Conservation (phyloP, 2,797 vertebrate genomes). For the Rhabdophis nuchalis region DNA sequence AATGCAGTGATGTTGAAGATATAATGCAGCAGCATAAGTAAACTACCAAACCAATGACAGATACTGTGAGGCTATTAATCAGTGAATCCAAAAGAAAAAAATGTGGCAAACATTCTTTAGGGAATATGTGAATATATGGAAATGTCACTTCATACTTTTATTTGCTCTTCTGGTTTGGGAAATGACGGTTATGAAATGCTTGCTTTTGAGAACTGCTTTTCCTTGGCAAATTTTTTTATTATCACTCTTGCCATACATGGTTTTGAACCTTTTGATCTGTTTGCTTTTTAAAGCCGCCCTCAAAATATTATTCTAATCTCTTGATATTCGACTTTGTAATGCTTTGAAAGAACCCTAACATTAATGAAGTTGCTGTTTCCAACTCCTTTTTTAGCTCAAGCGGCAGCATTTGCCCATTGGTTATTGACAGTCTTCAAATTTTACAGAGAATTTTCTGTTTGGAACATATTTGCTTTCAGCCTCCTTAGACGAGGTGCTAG, state of each 20-base stretch:
- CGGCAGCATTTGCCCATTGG: neutral
- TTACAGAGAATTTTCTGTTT: neutral
- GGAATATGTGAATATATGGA: slow-evolving; percentile 22
- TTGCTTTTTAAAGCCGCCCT: neutral
- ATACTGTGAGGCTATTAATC: slow-evolving; percentile 24
- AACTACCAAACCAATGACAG: slow-evolving; percentile 5
- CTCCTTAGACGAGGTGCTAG: neutral
- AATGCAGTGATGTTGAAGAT: slow-evolving; percentile 22
- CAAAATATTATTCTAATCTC: neutral
- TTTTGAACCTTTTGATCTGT: neutral
- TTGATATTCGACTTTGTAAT: neutral
- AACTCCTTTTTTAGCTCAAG: neutral
- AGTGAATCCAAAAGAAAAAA: slow-evolving; percentile 40
- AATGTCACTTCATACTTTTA: neutral
- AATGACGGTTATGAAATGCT: neutral
- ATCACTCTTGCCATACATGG: neutral
- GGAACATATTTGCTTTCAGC: neutral
- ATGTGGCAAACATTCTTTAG: slow-evolving; percentile 36
- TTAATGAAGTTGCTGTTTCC: neutral
- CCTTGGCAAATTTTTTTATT: neutral
- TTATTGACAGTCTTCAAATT: neutral
- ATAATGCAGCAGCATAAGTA: slow-evolving; percentile 16
- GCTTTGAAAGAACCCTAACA: neutral
- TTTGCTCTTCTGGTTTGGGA: neutral
- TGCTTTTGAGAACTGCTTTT: neutral